phyloP scores from a whole-genome alignment of 2,797 vertebrate genomes.

The Pseudomugil gertrudae region DNA sequence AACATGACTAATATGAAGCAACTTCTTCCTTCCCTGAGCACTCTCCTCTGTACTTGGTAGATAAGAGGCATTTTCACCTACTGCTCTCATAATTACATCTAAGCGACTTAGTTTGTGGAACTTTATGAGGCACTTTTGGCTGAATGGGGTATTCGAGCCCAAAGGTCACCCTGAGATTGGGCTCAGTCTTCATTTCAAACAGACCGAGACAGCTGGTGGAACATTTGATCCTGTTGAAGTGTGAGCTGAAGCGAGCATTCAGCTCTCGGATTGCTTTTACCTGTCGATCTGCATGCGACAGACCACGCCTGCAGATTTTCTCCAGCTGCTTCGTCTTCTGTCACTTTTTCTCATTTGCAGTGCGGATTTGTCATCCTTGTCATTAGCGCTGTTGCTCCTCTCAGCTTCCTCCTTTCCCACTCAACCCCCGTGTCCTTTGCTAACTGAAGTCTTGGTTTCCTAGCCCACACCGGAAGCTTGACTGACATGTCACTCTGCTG shows the following conservation, averaged over 20 bases:
- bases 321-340: constrained; percentile 27
- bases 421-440: constrained; percentile 34
- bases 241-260: not conserved
- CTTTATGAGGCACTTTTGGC: too few relatives aligned
- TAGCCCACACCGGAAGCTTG: constrained; percentile 31
- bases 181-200: constrained; percentile 22
- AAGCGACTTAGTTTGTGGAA: too few relatives aligned
- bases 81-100: too few relatives aligned
- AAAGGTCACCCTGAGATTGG: constrained; percentile 22
- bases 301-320: constrained; percentile 1
- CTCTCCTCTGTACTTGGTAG: too few relatives aligned
- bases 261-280: constrained; percentile 11
- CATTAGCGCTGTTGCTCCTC: not conserved
- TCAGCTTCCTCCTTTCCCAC: constrained; percentile 16
- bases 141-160: not conserved
- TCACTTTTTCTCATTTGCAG: constrained; percentile 31
- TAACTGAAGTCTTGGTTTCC: constrained; percentile 18
- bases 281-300: constrained; percentile 24
- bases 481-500: constrained; percentile 33
- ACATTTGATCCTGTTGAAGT: constrained; percentile 16
- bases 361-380: constrained; percentile 47
- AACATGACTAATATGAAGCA: too few relatives aligned
- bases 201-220: constrained; percentile 5
- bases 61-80: too few relatives aligned
- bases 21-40: too few relatives aligned